Evolutionary conservation across 2,113 vertebrate species (phyloP).

Genomic region (Anguilla japonica): DNA sequence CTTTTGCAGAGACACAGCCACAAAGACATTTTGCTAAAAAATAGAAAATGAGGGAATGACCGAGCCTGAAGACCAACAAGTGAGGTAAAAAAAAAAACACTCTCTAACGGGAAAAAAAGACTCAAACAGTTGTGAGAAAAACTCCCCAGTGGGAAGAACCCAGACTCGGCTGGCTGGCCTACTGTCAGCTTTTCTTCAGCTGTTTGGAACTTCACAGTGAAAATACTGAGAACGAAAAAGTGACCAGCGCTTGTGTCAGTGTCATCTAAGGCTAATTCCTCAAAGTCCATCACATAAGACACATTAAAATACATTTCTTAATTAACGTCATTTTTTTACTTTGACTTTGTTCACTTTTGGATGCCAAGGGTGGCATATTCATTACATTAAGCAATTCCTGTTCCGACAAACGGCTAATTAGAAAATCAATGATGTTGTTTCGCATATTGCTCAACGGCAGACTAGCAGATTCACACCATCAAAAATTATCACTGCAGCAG

Average conservation of each 20-base stretch:
- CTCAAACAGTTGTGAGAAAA: no score
- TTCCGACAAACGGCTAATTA: slow-evolving; percentile 22
- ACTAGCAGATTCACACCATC: slow-evolving; percentile 8
- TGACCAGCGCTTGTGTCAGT: not conserved
- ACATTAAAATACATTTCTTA: slow-evolving; percentile 6
- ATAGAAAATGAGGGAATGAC: no score
- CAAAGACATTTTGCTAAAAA: no score
- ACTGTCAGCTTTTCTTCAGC: not conserved
- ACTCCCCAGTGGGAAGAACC: no score
- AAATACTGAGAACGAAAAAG: not conserved
- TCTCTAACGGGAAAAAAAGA: no score
- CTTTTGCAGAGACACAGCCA: no score
- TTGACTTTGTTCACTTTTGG: slow-evolving; percentile 7
- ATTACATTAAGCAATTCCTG: not conserved
- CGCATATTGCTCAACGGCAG: not conserved
- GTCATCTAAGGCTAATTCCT: not conserved
- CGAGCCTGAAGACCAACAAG: no score
- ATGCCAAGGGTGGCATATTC: slow-evolving; percentile 4
- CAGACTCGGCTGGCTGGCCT: no score
- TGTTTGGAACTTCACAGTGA: not conserved
- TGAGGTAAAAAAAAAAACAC: no score
- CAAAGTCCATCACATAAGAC: slow-evolving; percentile 17
- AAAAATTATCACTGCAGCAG: slow-evolving; percentile 6
- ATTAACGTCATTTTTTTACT: slow-evolving; percentile 23
- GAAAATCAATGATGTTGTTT: slow-evolving; percentile 23